Base-by-base conservation (phyloP, 2,113 vertebrate species). In the Butorides virescens region DNA sequence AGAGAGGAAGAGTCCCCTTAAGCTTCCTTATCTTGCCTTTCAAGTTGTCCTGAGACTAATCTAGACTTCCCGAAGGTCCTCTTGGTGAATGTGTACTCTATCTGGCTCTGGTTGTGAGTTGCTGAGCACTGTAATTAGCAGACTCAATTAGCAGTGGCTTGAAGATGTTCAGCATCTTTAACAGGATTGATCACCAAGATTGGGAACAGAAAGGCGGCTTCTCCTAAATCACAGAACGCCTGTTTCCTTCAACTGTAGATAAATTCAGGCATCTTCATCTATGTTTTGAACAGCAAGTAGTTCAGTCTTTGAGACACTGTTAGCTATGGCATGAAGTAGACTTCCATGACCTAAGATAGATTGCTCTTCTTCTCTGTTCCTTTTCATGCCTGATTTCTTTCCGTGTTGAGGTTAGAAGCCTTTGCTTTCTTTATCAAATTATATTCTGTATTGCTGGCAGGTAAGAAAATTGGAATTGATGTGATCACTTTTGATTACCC, bases 21-120 rank as follows among this genome's bases (percentile, higher is more conserved):
- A 95, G 88, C 93, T 95, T 82, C 71, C 91, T 97, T 97, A 97
- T 97, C 97, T 95, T 81, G 86, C 58, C 73, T 97, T 96, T 95
- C 84, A 96, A 91, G 92, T 90, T 72, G 58, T 87, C 55, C 84
- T 30, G 70, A 72, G 77, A 59, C 77, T 93, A 88, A 89, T 88
- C 62, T 13, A 15, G 92, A 56, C 42, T 80, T 95, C 71, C 91
- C 70, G 36, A 95, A 88, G 55, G 36, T 58, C 13, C 10, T 89
- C 39, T 87, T 75, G 90, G 74, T 91, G 92, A 88, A 92, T 92
- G 13, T 2, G 26, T 66, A 14, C 68, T 88, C 90, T 77, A 4
- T 88, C 66, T 91, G 67, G 23, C 80, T 46, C 86, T 70, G 44
- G 7, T 76, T 25, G 56, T 21, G 52, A 42, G 85, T 4, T 90